These are phyloP conservation scores for Trachelus tabidus DNA, from an alignment of 2,888 invertebrate species.

Conservation along the genomic window DNA sequence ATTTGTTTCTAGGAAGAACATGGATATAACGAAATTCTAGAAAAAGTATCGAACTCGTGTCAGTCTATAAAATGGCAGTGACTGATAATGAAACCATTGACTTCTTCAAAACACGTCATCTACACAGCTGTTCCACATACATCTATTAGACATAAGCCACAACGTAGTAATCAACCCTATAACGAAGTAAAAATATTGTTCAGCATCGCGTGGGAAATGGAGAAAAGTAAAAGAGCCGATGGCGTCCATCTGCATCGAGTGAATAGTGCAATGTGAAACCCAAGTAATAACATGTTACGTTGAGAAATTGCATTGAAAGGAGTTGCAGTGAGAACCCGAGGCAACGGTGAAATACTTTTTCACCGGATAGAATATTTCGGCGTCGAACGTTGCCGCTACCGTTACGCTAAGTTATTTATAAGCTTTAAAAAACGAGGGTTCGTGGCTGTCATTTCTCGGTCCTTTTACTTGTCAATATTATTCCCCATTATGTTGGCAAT, in stretches of 20 bases:
- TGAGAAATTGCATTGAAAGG: not conserved
- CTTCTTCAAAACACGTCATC: no score
- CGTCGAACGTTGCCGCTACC: not conserved
- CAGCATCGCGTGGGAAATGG: not conserved
- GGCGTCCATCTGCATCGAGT: not conserved
- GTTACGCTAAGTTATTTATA: not conserved
- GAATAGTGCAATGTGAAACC: not conserved
- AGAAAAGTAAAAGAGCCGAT: not conserved
- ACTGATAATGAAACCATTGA: not conserved
- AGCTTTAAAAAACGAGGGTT: not conserved
- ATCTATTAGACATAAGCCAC: not conserved
- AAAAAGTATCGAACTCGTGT: not conserved
- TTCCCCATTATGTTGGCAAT: not conserved
- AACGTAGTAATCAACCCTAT: not conserved
- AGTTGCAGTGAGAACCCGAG: not conserved
- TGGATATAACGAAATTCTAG: not conserved
- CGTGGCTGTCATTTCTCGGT: not conserved
- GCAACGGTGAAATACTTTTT: not conserved
- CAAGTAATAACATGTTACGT: not conserved
- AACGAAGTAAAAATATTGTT: not conserved
- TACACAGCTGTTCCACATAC: not conserved
- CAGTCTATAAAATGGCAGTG: not conserved
- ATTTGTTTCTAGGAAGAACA: not conserved
- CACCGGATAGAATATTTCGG: not conserved
- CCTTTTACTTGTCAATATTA: not conserved